phyloP scores from a whole-genome alignment of 2,888 invertebrate species.

The Chelonus formosanus region DNA sequence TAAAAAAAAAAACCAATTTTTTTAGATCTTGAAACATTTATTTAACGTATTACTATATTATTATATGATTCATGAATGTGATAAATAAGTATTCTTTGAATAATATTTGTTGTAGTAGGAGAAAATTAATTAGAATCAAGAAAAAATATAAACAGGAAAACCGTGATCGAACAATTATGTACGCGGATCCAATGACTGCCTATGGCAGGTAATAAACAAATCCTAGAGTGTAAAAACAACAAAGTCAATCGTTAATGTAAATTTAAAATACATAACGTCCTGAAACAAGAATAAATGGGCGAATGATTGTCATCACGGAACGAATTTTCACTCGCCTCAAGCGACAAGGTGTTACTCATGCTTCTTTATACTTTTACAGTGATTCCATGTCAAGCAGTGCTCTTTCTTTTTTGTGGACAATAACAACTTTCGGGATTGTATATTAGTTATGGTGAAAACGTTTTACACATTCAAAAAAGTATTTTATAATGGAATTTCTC shows the following conservation, averaged over 20 bases:
- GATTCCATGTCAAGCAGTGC: neutral
- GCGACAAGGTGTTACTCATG: conserved; percentile 33
- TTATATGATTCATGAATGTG: too few relatives aligned
- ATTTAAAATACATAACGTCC: conserved; percentile 15
- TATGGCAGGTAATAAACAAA: conserved; percentile 14
- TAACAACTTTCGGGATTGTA: too few relatives aligned
- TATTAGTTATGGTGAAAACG: too few relatives aligned
- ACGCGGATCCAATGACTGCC: conserved; percentile 14
- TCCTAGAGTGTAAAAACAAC: conserved; percentile 15
- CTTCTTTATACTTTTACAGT: conserved; percentile 27
- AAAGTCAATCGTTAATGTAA: conserved; percentile 23
- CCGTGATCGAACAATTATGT: conserved; percentile 16
- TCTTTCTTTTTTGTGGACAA: too few relatives aligned
- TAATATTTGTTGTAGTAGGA: too few relatives aligned
- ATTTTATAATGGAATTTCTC: too few relatives aligned
- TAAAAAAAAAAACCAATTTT: too few relatives aligned
- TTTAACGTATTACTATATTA: too few relatives aligned
- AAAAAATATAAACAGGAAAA: conserved; percentile 13
- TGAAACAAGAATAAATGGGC: conserved; percentile 19
- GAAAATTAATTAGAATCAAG: neutral
- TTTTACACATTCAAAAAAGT: too few relatives aligned
- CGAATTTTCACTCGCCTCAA: conserved; percentile 37
- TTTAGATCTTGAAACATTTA: too few relatives aligned
- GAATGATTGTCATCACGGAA: conserved; percentile 32
- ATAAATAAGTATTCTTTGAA: too few relatives aligned